Evolutionary conservation across 2,113 vertebrate species (phyloP).

Genomic region (Hassar affinis): DNA sequence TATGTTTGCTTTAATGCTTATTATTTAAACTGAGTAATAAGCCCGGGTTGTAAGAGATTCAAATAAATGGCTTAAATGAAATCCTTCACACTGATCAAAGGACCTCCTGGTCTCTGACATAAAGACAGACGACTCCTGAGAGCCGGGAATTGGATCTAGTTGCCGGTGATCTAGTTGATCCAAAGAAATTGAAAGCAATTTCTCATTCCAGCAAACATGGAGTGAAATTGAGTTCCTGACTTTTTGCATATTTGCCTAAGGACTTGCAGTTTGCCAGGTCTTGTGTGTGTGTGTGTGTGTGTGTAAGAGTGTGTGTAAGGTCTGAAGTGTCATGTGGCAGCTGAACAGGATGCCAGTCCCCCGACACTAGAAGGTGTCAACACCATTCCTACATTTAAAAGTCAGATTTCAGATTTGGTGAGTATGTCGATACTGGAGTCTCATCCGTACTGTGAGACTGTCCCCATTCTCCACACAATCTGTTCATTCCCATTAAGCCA

Average conservation of each 20-base stretch:
- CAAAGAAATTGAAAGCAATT: slow-evolving; percentile 10
- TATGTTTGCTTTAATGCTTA: neutral
- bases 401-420: slow-evolving; percentile 67
- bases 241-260: slow-evolving; percentile 33
- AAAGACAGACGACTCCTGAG: neutral
- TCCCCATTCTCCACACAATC: slow-evolving; percentile 58
- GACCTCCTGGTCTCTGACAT: neutral
- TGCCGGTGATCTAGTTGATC: no score
- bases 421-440: slow-evolving; percentile 64
- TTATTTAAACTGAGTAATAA: neutral
- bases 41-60: neutral
- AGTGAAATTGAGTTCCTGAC: neutral
- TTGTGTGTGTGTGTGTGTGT: slow-evolving; percentile 6
- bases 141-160: neutral
- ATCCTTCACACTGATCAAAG: neutral
- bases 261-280: slow-evolving; percentile 33
- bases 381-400: slow-evolving; percentile 68
- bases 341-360: slow-evolving; percentile 72
- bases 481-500: slow-evolving; percentile 51
- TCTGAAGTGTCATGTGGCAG: slow-evolving; percentile 70
- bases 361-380: slow-evolving; percentile 72
- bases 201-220: neutral
- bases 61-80: neutral
- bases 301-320: slow-evolving; percentile 54
- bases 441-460: slow-evolving; percentile 54